Conservation (phyloP, 2,113 vertebrate genomes). For the Laticauda colubrina region DNA sequence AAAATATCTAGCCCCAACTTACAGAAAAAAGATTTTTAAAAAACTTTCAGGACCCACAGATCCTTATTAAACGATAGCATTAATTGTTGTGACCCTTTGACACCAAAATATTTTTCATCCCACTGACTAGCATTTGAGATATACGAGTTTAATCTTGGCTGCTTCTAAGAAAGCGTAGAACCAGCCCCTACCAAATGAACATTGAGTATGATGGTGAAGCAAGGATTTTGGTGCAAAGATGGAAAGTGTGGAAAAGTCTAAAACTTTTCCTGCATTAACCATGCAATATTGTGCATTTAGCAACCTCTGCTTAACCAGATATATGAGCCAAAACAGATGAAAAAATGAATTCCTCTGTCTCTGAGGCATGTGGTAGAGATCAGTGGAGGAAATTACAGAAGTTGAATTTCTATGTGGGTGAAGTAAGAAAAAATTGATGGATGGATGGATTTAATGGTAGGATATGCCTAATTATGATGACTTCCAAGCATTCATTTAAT, state of each 20-base stretch:
- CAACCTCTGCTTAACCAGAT: not conserved
- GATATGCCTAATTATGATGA: not conserved
- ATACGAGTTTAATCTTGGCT: not conserved
- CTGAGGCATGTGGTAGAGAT: not conserved
- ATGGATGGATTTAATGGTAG: slow-evolving; percentile 12
- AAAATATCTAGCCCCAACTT: not conserved
- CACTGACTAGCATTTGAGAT: not conserved
- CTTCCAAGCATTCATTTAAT: not conserved
- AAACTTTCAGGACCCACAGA: not conserved
- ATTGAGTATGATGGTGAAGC: not conserved
- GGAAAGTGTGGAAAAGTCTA: not conserved
- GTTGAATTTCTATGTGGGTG: slow-evolving; percentile 5
- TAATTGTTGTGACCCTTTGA: not conserved
- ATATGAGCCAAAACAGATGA: not conserved
- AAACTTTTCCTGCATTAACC: not conserved
- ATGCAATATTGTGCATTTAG: not conserved
- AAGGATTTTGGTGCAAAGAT: not conserved
- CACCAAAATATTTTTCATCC: not conserved
- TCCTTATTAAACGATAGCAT: not conserved
- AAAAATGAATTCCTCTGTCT: slow-evolving; percentile 4
- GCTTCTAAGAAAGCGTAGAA: no score
- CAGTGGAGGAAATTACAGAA: slow-evolving; percentile 3
- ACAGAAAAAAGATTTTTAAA: not conserved
- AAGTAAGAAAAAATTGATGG: not conserved
- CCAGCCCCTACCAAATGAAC: not conserved